A percentile compares a stretch with the other conserved stretches of the same genome.
Conservation (phyloP, 2,113 vertebrate species). For the Danio rerio region GRCz12tu NC_133189.1:34276001-34276500, state of each 20-base stretch:
- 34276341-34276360: not conserved
- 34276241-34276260: conserved; percentile 5
- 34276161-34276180: conserved; percentile 51
- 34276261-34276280: not conserved
- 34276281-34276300: conserved; percentile 35
- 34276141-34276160: conserved; percentile 81
- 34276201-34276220: conserved; percentile 3
- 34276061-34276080: conserved; percentile 83
- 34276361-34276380: not conserved
- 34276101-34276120: conserved; percentile 84
- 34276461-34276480: conserved; percentile 19
- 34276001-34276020: not conserved
- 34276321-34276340: conserved; percentile 1
- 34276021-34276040: conserved; percentile 1
- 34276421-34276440: not conserved
- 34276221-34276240: conserved; percentile 39
- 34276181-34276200: not conserved
- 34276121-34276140: conserved; percentile 87
- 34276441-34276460: conserved; percentile 1
- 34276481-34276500: conserved; percentile 20
- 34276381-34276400: not conserved
- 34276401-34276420: not conserved
- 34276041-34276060: not conserved
- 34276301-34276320: conserved; percentile 29
- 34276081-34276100: conserved; percentile 87